Conservation (phyloP, 2,888 invertebrate species). For the Nasonovia ribisnigri region DNA sequence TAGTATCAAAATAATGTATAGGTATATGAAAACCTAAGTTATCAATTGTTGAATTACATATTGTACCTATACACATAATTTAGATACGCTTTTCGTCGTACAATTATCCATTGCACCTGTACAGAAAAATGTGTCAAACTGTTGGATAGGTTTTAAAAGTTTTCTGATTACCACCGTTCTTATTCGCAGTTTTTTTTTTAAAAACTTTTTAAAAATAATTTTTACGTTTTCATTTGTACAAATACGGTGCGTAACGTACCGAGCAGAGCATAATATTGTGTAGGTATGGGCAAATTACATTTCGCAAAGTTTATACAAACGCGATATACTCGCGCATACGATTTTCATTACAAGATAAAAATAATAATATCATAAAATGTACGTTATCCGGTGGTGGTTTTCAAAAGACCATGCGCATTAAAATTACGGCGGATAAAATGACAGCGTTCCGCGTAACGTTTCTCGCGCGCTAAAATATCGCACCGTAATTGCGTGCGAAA, state of each 20-base stretch:
- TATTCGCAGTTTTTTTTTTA: not conserved
- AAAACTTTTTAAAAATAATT: constrained; percentile 36
- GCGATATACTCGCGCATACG: constrained; percentile 15
- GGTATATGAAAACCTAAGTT: not conserved
- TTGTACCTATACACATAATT: not conserved
- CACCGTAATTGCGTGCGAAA: constrained; percentile 48
- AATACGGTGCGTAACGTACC: not conserved
- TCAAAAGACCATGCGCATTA: constrained; percentile 16
- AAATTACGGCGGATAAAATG: constrained; percentile 55
- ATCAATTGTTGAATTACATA: not conserved
- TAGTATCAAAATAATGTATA: not conserved
- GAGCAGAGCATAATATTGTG: not conserved
- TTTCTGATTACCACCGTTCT: not conserved
- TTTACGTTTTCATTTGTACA: not conserved
- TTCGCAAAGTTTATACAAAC: constrained; percentile 40
- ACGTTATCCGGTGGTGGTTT: not conserved
- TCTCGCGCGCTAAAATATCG: constrained; percentile 42
- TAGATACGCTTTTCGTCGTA: not conserved
- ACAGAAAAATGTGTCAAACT: not conserved
- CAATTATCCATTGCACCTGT: not conserved
- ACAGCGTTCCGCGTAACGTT: constrained; percentile 2
- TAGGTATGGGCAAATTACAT: constrained; percentile 18
- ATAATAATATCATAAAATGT: constrained; percentile 30
- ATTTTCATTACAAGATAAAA: constrained; percentile 52
- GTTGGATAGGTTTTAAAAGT: constrained; percentile 1